Percentiles rank a stretch among this genome's conserved stretches.
Evolutionary conservation across 2,113 vertebrate genomes (phyloP).

Genomic region (Candoia aspera): DNA sequence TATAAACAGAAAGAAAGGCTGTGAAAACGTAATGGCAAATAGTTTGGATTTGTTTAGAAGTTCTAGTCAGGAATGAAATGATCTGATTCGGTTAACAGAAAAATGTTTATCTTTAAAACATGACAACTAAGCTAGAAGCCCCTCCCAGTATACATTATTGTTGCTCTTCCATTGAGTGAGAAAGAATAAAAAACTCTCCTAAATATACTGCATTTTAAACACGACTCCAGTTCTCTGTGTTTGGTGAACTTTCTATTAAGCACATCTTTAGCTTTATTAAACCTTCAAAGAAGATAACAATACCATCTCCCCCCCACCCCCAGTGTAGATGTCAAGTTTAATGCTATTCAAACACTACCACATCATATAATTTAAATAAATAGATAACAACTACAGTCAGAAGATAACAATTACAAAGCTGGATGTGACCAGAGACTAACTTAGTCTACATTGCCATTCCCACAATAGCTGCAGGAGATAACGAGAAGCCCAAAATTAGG

Average conservation of each 20-base stretch:
- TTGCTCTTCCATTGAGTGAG: not conserved
- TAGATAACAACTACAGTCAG: not conserved
- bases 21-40: constrained; percentile 53
- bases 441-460: not conserved
- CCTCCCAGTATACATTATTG: not conserved
- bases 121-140: not conserved
- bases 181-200: not conserved
- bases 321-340: not conserved
- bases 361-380: not conserved
- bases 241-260: not conserved
- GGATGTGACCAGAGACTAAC: not conserved
- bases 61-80: constrained; percentile 33
- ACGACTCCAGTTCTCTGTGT: not conserved
- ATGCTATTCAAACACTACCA: not conserved
- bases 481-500: not conserved
- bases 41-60: constrained; percentile 29
- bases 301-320: not conserved
- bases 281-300: not conserved
- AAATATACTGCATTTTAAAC: not conserved
- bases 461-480: not conserved
- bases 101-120: not conserved
- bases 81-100: constrained; percentile 40
- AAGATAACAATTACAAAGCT: not conserved
- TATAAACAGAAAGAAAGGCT: not conserved
- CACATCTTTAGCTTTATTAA: not conserved